Conservation (phyloP, 1,140 invertebrate genomes). For the Marisa cornuarietis region DNA sequence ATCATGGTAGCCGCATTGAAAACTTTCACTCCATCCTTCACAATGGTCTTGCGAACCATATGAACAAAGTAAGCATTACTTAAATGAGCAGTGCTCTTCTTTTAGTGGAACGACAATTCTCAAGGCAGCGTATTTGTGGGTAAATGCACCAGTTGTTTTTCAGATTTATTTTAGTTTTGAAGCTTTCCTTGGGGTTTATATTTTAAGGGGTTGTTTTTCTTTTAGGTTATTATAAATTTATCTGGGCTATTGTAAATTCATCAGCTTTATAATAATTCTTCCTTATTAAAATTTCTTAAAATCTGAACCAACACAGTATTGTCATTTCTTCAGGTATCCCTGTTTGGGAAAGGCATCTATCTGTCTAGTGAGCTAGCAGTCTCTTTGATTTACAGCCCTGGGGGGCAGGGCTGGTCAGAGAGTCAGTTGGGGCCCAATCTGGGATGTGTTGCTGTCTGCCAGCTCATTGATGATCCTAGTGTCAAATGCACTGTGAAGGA, state of each 20-base stretch:
- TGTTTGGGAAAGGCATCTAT: constrained; percentile 81
- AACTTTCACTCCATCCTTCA: constrained; percentile 85
- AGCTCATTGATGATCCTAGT: constrained; percentile 78
- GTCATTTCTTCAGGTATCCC: constrained; percentile 69
- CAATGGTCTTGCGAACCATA: constrained; percentile 79
- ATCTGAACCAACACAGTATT: no score
- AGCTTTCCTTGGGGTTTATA: no score
- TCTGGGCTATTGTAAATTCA: no score
- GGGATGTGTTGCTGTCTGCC: constrained; percentile 81
- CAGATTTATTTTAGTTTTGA: no score
- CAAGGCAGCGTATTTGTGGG: no score
- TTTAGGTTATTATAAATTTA: no score
- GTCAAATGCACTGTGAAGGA: constrained; percentile 66
- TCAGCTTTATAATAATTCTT: no score
- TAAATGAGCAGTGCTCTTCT: not conserved
- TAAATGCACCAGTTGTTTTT: not conserved
- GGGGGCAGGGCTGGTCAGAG: constrained; percentile 77
- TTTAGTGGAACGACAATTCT: not conserved
- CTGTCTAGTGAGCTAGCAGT: constrained; percentile 78
- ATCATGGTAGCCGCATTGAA: constrained; percentile 81
- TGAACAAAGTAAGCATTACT: constrained; percentile 74
- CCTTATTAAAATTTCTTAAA: no score
- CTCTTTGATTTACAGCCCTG: constrained; percentile 76
- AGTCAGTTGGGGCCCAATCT: constrained; percentile 78
- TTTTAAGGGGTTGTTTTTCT: no score